Evolutionary conservation across 2,888 invertebrate genomes (phyloP), one percentile per base, ranked within the genome.

Genomic region (Leptopilina drosophilae): DNA sequence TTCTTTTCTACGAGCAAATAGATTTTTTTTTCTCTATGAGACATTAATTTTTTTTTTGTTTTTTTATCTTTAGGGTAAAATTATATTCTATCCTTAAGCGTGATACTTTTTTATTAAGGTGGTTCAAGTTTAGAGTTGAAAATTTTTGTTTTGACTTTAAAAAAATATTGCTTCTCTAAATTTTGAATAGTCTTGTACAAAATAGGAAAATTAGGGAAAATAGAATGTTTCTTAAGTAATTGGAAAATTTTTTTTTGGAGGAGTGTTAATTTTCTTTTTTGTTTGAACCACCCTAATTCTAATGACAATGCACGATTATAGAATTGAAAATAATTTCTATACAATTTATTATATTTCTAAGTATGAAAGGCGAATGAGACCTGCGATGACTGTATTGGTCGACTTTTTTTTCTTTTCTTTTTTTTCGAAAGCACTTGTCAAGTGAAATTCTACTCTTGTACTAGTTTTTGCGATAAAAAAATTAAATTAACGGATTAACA

Each of bases 331-430:
- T 53, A 69, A 69, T 73, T 26, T 73, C 14, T 73, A 69, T 69
- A 73, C n/a, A 56, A 73, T 56, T 73, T 56, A 73, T 53, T 56
- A 56, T 62, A 7, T 69, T 53, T 53, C 7, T 33, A 73, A 73
- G n/a, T 73, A 73, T 56, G 73, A 73, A 69, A 73, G 56, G 73
- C 56, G 56, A 73, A 56, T 73, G 56, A 40, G 73, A 73, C 73
- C 33, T 56, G 73, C 15, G 56, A 73, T 73, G 73, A 73, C 56
- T 73, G 33, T 73, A 56, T 73, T 73, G 56, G 73, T 73, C 73
- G 53, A 73, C 53, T 73, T 56, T 40, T 40, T 73, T 59, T 59
- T 59, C 42, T 8, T 53, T 56, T 56, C 12, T 56, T 56, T 59
- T 6, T 59, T 59, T 59, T 59, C n/a, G 26, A 40, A 73, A 69